Conservation (phyloP, 2,113 vertebrate species). For the Aramus guarauna region DNA sequence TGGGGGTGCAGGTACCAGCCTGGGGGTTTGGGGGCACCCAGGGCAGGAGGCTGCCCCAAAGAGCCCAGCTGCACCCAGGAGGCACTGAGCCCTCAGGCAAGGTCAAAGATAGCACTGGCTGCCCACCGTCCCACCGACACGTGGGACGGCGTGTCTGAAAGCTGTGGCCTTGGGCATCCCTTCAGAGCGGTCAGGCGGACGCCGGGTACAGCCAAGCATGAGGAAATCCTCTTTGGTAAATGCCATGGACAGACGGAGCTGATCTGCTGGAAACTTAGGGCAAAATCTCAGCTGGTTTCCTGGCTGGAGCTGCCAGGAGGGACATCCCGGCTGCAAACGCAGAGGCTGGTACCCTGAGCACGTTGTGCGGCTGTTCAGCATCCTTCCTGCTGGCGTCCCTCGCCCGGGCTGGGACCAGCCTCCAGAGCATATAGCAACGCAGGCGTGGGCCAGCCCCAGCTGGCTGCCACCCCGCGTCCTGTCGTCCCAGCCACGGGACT, state of each 20-base stretch:
- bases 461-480: not conserved
- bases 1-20: not conserved
- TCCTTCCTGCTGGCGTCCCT: not conserved
- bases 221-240: not conserved
- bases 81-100: not conserved
- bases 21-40: not conserved
- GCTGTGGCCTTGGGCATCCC: not conserved
- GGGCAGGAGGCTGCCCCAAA: not conserved
- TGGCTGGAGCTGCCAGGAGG: not conserved
- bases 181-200: not conserved
- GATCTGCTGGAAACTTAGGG: not conserved
- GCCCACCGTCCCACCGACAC: rapidly evolving
- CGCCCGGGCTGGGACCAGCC: not conserved
- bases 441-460: not conserved
- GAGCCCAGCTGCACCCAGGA: not conserved
- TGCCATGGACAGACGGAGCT: not conserved
- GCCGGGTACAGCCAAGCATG: rapidly evolving
- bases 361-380: rapidly evolving
- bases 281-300: not conserved
- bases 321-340: rapidly evolving
- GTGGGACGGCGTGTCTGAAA: not conserved
- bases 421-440: rapidly evolving
- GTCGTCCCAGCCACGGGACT: not conserved
- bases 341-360: not conserved
- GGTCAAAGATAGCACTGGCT: not conserved